Evolutionary conservation across 2,888 invertebrate species (phyloP).

Genomic region (Leptinotarsa tumamoca): DNA sequence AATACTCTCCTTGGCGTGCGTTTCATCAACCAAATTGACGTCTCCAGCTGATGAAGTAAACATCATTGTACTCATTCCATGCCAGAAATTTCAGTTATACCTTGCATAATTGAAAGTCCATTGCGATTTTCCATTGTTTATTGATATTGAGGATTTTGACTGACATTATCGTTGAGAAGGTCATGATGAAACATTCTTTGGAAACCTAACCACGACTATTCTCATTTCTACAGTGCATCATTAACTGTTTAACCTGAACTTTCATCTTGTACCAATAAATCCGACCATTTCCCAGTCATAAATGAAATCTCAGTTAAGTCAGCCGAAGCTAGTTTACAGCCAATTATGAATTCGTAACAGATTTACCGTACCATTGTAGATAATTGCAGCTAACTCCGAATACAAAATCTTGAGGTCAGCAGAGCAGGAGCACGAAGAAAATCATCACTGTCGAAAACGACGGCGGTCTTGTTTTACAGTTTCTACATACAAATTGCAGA

Average conservation of each 20-base stretch:
- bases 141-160: too few relatives aligned
- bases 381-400: slow-evolving; percentile 35
- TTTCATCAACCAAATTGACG: too few relatives aligned
- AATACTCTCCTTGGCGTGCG: too few relatives aligned
- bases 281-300: background rate
- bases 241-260: background rate
- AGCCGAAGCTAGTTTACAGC: slow-evolving; percentile 26
- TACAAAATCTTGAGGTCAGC: slow-evolving; percentile 36
- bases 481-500: slow-evolving; percentile 23
- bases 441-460: slow-evolving; percentile 14
- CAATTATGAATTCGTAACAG: slow-evolving; percentile 37
- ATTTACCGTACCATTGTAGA: slow-evolving; percentile 23
- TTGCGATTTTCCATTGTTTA: too few relatives aligned
- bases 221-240: background rate
- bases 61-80: too few relatives aligned
- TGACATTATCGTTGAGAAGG: too few relatives aligned
- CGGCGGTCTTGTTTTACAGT: slow-evolving; percentile 27
- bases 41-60: too few relatives aligned
- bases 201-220: too few relatives aligned
- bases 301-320: slow-evolving; percentile 8
- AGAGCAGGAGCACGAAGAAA: slow-evolving; percentile 33
- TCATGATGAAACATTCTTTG: too few relatives aligned
- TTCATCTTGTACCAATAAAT: background rate
- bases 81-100: too few relatives aligned
- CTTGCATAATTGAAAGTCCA: too few relatives aligned